Percentiles rank a stretch among this genome's conserved stretches.
Conservation (phyloP, 1,140 invertebrate species). For the Venturia canescens region DNA sequence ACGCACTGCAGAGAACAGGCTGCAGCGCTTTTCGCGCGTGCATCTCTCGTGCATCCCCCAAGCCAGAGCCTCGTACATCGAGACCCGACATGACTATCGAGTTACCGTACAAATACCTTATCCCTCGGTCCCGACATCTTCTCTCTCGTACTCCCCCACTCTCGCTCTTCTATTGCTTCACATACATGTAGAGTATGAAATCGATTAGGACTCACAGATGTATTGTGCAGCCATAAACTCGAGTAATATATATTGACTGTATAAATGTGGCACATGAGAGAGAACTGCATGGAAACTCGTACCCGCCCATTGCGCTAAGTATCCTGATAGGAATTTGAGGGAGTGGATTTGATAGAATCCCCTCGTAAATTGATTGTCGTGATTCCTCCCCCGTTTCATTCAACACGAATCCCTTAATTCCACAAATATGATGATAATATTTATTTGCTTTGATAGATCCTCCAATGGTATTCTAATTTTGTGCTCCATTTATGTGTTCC, state of each 20-base stretch:
- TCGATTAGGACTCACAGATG: slow-evolving; percentile 41
- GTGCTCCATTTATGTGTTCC: background rate
- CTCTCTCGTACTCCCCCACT: slow-evolving; percentile 39
- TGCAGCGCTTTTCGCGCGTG: slow-evolving; percentile 52
- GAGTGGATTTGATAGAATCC: slow-evolving; percentile 13
- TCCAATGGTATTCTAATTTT: background rate
- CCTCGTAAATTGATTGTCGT: slow-evolving; percentile 31
- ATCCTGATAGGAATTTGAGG: slow-evolving; percentile 28
- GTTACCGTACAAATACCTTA: slow-evolving; percentile 58
- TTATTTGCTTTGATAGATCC: slow-evolving; percentile 14
- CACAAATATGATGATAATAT: slow-evolving; percentile 43
- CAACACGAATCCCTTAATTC: slow-evolving; percentile 46
- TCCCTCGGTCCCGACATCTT: slow-evolving; percentile 39
- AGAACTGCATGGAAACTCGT: slow-evolving; percentile 9
- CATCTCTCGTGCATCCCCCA: slow-evolving; percentile 25
- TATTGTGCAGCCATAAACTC: slow-evolving; percentile 37
- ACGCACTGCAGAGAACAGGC: slow-evolving; percentile 28
- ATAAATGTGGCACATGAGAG: slow-evolving; percentile 7
- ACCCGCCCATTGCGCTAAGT: slow-evolving; percentile 28
- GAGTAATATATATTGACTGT: slow-evolving; percentile 33
- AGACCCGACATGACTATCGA: slow-evolving; percentile 51
- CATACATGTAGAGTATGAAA: slow-evolving; percentile 18
- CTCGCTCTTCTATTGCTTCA: slow-evolving; percentile 21
- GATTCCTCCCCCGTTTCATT: slow-evolving; percentile 44
- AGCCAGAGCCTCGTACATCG: background rate